A percentile compares a stretch with the other conserved stretches of the same genome.
Evolutionary conservation across 2,888 invertebrate species (phyloP).

Genomic region (Hermaeophaga mercurialis): DNA sequence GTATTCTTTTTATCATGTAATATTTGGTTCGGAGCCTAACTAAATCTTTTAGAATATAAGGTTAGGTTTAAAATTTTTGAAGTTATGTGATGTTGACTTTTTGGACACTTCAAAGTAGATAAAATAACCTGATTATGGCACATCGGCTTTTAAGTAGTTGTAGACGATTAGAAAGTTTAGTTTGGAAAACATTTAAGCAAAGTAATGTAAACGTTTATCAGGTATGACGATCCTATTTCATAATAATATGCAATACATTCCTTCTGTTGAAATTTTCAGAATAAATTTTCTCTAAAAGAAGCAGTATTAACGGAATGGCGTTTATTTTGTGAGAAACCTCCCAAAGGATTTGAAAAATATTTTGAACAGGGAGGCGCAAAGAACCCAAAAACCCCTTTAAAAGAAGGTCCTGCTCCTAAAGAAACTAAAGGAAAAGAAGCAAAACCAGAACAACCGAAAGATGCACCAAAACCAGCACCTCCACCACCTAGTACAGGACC

Average conservation of each 20-base stretch:
- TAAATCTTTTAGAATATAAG: slow-evolving; percentile 10
- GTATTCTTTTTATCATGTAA: too few relatives aligned
- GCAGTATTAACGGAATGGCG: slow-evolving; percentile 66
- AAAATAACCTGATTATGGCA: slow-evolving; percentile 60
- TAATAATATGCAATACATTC: slow-evolving; percentile 34
- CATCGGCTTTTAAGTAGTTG: slow-evolving; percentile 65
- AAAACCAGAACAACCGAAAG: slow-evolving; percentile 44
- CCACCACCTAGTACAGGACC: slow-evolving; percentile 40
- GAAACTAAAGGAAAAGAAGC: slow-evolving; percentile 49
- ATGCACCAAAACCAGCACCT: slow-evolving; percentile 52
- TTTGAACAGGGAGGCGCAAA: slow-evolving; percentile 68
- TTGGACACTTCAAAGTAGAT: slow-evolving; percentile 23
- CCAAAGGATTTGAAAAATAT: slow-evolving; percentile 94
- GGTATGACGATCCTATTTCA: slow-evolving; percentile 45
- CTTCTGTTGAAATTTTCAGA: slow-evolving; percentile 49
- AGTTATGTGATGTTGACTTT: slow-evolving; percentile 40
- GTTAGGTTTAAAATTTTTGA: slow-evolving; percentile 12
- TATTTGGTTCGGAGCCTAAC: too few relatives aligned
- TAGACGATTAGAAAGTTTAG: slow-evolving; percentile 62
- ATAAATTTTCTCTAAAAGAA: slow-evolving; percentile 62
- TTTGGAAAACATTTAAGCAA: slow-evolving; percentile 51
- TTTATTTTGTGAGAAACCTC: slow-evolving; percentile 76
- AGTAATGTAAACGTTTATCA: slow-evolving; percentile 48
- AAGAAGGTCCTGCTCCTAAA: slow-evolving; percentile 48
- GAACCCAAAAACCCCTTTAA: slow-evolving; percentile 52